Percentiles rank a stretch among this genome's conserved stretches.
These are phyloP conservation scores for Tympanuchus pallidicinctus DNA, from an alignment of 2,113 vertebrate genomes.

Conservation along the genomic window DNA sequence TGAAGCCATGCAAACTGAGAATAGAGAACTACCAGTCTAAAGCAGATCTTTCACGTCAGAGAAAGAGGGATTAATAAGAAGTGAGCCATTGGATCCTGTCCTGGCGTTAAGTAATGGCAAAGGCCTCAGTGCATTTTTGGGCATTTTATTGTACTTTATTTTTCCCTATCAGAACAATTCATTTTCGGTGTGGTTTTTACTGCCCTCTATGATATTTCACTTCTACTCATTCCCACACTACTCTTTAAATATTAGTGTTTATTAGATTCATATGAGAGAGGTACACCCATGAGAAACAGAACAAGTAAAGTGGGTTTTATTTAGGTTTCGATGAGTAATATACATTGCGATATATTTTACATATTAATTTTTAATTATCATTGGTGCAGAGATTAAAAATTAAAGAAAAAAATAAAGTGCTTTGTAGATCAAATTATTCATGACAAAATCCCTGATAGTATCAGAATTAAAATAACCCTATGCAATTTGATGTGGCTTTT, in stretches of 20 bases:
- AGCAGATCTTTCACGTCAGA: constrained; percentile 13
- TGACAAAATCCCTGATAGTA: not conserved
- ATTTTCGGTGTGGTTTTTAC: not conserved
- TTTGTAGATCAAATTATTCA: not conserved
- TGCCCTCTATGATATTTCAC: not conserved
- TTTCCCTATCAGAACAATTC: not conserved
- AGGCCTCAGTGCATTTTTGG: not conserved
- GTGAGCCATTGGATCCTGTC: not conserved
- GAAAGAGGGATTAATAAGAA: constrained; percentile 27
- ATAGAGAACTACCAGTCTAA: constrained; percentile 22
- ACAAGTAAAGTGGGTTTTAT: not conserved
- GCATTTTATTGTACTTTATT: not conserved
- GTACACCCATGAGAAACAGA: not conserved
- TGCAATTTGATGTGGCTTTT: not conserved
- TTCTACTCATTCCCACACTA: not conserved
- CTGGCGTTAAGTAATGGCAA: constrained; percentile 6
- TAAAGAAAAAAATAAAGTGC: not conserved
- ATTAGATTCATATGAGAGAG: not conserved
- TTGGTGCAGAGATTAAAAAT: not conserved
- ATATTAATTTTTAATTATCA: not conserved
- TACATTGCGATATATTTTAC: not conserved
- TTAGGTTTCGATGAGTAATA: not conserved
- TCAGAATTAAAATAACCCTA: not conserved
- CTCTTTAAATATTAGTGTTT: not conserved
- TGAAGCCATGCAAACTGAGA: not conserved